These are phyloP conservation scores for Lateolabrax maculatus DNA, from an alignment of 2,797 vertebrate genomes.

Conservation along the genomic window DNA sequence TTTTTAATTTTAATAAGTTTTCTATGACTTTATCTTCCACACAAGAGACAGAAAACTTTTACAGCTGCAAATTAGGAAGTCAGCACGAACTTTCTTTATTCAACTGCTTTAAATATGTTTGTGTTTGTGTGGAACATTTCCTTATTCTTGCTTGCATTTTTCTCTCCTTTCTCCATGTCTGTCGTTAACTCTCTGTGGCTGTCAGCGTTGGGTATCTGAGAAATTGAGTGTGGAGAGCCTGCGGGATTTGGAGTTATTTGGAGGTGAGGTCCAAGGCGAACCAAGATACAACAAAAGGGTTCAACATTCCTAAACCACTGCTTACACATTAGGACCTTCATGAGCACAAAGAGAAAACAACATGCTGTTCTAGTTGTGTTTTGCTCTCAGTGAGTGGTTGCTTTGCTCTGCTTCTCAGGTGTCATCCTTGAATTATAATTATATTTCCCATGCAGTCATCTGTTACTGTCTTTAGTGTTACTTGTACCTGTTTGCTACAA, in stretches of 20 bases:
- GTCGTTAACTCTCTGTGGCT: conserved; percentile 62
- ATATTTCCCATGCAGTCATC: conserved; percentile 3
- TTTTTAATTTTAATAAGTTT: no score
- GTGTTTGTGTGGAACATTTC: conserved; percentile 37
- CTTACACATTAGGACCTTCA: conserved; percentile 12
- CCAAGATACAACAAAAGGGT: conserved; percentile 9
- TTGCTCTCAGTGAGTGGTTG: conserved; percentile 22
- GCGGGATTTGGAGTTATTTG: conserved; percentile 97
- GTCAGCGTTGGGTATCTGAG: conserved; percentile 98
- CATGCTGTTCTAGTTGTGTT: conserved; percentile 13
- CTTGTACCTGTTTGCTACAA: conserved; percentile 24
- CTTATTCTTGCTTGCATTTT: conserved; percentile 61
- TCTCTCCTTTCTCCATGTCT: conserved; percentile 58
- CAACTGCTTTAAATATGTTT: conserved; percentile 43
- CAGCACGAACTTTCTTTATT: conserved; percentile 21
- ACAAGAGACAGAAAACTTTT: neutral
- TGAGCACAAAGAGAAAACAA: conserved; percentile 7
- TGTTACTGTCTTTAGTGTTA: conserved; percentile 1
- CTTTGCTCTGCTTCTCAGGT: conserved; percentile 46
- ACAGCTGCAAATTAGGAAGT: conserved; percentile 3
- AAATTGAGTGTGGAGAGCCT: conserved; percentile 99
- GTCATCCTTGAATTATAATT: conserved; percentile 7
- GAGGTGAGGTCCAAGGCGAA: conserved; percentile 88
- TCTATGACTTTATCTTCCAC: neutral
- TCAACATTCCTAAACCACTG: conserved; percentile 30